phyloP scores from a whole-genome alignment of 1,140 invertebrate species.

The Acromyrmex charruanus region DNA sequence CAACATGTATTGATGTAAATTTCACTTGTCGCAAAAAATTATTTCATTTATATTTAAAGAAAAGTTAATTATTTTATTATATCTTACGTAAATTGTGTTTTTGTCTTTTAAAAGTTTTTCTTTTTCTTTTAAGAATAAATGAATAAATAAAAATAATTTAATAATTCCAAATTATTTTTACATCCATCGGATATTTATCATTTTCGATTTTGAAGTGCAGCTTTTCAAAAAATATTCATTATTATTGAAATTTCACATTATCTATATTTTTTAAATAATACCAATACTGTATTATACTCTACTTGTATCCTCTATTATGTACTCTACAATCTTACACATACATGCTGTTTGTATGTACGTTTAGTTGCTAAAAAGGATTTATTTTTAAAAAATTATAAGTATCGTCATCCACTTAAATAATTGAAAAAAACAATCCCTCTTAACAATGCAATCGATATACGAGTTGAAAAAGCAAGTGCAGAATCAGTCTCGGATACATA shows the following conservation, averaged over 20 bases:
- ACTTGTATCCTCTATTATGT: background rate
- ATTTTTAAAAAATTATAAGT: background rate
- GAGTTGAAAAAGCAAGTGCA: background rate
- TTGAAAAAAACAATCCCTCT: slow-evolving; percentile 9
- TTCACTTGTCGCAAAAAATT: background rate
- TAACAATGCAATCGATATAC: background rate
- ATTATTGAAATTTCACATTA: background rate
- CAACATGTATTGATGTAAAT: background rate
- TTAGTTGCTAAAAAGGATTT: background rate
- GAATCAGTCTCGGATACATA: background rate
- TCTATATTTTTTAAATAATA: slow-evolving; percentile 5
- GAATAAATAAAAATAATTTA: too few species aligned
- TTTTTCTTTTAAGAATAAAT: background rate
- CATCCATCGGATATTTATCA: background rate
- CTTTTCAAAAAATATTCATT: background rate
- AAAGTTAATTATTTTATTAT: background rate
- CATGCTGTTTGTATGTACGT: background rate
- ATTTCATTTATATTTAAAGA: background rate
- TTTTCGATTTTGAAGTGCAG: background rate
- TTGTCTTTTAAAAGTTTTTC: too few species aligned
- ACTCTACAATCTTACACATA: background rate
- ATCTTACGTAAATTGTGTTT: too few species aligned
- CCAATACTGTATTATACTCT: background rate
- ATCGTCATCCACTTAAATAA: slow-evolving; percentile 3
- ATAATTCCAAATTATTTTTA: background rate